These are phyloP conservation scores for Vanessa atalanta DNA, from an alignment of 1,140 invertebrate genomes.

Conservation along the genomic window DNA sequence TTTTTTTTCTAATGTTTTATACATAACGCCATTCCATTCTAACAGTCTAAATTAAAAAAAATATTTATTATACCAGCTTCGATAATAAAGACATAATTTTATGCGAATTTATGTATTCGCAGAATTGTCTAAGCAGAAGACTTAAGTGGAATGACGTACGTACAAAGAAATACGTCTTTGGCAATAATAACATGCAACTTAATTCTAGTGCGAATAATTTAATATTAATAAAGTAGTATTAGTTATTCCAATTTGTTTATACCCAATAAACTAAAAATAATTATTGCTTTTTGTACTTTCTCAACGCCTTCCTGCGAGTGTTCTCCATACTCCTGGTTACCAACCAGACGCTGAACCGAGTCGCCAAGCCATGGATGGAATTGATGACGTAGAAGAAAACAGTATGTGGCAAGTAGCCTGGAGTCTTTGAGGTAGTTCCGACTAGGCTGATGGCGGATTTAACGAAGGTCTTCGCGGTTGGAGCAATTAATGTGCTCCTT, in stretches of 20 bases:
- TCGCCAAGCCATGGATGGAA: slow-evolving; percentile 76
- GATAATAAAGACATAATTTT: too few relatives aligned
- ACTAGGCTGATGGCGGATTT: slow-evolving; percentile 88
- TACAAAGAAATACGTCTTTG: slow-evolving; percentile 27
- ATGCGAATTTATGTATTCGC: too few relatives aligned
- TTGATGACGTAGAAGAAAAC: slow-evolving; percentile 83
- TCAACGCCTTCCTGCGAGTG: slow-evolving; percentile 53
- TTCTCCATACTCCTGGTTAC: slow-evolving; percentile 84
- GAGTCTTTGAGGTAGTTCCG: slow-evolving; percentile 87
- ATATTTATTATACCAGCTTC: too few relatives aligned
- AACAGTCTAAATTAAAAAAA: too few relatives aligned
- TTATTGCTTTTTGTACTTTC: slow-evolving; percentile 71
- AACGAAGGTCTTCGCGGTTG: slow-evolving; percentile 89
- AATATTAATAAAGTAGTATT: neutral
- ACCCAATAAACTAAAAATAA: slow-evolving; percentile 24
- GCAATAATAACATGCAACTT: slow-evolving; percentile 12
- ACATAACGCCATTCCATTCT: too few relatives aligned
- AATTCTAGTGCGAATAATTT: neutral
- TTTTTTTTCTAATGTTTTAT: too few relatives aligned
- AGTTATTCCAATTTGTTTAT: slow-evolving; percentile 17
- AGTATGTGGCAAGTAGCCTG: slow-evolving; percentile 89
- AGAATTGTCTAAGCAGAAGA: too few relatives aligned
- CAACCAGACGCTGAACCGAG: slow-evolving; percentile 81
- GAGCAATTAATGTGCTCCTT: slow-evolving; percentile 89
- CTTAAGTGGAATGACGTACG: neutral